Percentiles rank a stretch among this genome's conserved stretches.
Evolutionary conservation across 2,888 invertebrate genomes (phyloP).

Genomic region (Lymantria monacha): DNA sequence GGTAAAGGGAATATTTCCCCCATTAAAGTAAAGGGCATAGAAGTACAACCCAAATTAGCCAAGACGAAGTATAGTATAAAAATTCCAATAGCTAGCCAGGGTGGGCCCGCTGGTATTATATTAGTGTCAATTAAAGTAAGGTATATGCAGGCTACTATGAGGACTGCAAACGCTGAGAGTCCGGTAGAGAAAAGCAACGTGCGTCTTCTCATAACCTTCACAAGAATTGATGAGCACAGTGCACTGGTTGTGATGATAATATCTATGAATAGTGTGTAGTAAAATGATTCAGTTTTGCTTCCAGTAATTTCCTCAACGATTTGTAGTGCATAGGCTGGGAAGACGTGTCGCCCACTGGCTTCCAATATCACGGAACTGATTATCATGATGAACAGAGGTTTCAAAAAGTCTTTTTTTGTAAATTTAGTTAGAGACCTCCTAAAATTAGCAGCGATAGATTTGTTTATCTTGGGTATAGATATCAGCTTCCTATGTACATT

Average conservation of each 20-base stretch:
- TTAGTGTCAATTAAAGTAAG: conserved; percentile 39
- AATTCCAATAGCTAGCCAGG: conserved; percentile 45
- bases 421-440: not conserved
- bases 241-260: conserved; percentile 47
- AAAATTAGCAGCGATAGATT: not conserved
- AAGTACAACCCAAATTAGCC: conserved; percentile 58
- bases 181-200: conserved; percentile 53
- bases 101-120: conserved; percentile 34
- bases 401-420: no score
- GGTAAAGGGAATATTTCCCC: conserved; percentile 62
- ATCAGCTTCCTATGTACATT: conserved; percentile 20
- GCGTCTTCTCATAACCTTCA: conserved; percentile 51
- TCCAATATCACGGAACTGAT: not conserved
- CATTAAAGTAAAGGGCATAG: conserved; percentile 54
- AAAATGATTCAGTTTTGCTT: conserved; percentile 42
- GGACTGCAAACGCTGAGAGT: conserved; percentile 37
- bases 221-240: no score
- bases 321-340: conserved; percentile 56
- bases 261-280: conserved; percentile 52
- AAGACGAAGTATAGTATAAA: conserved; percentile 52
- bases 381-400: not conserved
- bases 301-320: conserved; percentile 51
- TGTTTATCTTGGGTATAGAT: conserved; percentile 3
- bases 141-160: conserved; percentile 43
- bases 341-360: conserved; percentile 18